A percentile compares a stretch with the other conserved stretches of the same genome.
Conservation (phyloP, 2,888 invertebrate species). For the Macropis europaea region DNA sequence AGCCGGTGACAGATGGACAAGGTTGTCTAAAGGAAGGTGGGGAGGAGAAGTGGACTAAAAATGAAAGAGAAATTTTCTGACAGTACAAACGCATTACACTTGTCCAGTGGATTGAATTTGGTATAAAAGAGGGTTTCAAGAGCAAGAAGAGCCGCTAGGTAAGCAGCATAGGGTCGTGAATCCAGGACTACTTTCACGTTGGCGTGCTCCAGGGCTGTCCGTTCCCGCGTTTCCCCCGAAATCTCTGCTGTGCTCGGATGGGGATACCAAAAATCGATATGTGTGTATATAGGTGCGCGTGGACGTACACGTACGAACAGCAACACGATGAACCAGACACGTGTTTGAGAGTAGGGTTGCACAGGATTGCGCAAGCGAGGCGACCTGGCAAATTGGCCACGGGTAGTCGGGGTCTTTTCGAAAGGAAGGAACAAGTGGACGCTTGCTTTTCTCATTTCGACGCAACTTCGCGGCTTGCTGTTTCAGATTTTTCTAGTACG, state of each 20-base stretch:
- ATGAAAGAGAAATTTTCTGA: too few relatives aligned
- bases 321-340: conserved; percentile 1
- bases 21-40: too few relatives aligned
- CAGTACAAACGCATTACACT: too few relatives aligned
- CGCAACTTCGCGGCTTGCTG: background rate
- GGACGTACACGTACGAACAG: background rate
- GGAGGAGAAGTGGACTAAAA: too few relatives aligned
- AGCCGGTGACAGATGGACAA: too few relatives aligned
- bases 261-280: conserved; percentile 34
- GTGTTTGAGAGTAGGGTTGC: conserved; percentile 35
- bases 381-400: background rate
- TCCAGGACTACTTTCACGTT: too few relatives aligned
- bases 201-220: background rate
- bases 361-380: conserved; percentile 37
- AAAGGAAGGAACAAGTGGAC: background rate
- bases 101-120: too few relatives aligned
- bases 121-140: too few relatives aligned
- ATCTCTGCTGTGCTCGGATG: background rate
- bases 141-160: too few relatives aligned
- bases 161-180: too few relatives aligned
- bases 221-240: background rate
- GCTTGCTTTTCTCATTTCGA: conserved; percentile 4
- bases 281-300: background rate
- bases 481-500: background rate
- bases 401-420: background rate